These are phyloP conservation scores for Andrena praecox DNA, from an alignment of 2,888 invertebrate species.

Conservation along the genomic window DNA sequence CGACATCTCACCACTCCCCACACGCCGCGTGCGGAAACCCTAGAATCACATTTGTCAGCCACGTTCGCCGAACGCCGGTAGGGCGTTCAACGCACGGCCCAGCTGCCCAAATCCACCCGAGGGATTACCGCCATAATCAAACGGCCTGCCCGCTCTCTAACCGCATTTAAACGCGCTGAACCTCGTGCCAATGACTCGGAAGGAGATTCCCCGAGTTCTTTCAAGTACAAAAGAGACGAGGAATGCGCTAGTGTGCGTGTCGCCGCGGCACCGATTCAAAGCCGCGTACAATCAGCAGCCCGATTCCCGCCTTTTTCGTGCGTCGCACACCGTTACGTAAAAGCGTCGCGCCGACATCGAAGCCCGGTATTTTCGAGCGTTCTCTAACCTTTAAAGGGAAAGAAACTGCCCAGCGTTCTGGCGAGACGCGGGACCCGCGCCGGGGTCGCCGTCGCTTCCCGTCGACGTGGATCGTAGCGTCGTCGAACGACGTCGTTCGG, in stretches of 20 bases:
- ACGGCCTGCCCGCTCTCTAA: too few relatives aligned
- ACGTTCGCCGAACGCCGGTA: too few relatives aligned
- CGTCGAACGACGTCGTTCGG: neutral
- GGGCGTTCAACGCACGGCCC: too few relatives aligned
- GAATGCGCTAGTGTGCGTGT: neutral
- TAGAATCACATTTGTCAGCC: too few relatives aligned
- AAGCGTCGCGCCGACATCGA: constrained; percentile 39
- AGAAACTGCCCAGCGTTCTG: constrained; percentile 59
- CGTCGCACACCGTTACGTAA: constrained; percentile 65
- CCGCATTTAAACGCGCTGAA: too few relatives aligned
- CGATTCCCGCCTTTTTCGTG: constrained; percentile 66
- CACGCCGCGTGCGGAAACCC: too few relatives aligned
- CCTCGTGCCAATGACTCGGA: too few relatives aligned
- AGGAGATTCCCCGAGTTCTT: neutral
- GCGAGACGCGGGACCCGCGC: constrained; percentile 23
- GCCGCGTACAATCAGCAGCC: constrained; percentile 43
- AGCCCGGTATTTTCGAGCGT: constrained; percentile 63
- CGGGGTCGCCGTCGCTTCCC: neutral
- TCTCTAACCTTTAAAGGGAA: constrained; percentile 72
- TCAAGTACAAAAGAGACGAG: neutral
- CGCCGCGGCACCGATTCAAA: constrained; percentile 42
- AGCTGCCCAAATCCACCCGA: too few relatives aligned
- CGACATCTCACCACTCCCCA: too few relatives aligned
- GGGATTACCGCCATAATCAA: too few relatives aligned
- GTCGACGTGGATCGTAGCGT: neutral